Percentiles rank a stretch among this genome's conserved stretches.
Evolutionary conservation across 2,113 vertebrate species (phyloP).

Genomic region (Bettongia penicillata): DNA sequence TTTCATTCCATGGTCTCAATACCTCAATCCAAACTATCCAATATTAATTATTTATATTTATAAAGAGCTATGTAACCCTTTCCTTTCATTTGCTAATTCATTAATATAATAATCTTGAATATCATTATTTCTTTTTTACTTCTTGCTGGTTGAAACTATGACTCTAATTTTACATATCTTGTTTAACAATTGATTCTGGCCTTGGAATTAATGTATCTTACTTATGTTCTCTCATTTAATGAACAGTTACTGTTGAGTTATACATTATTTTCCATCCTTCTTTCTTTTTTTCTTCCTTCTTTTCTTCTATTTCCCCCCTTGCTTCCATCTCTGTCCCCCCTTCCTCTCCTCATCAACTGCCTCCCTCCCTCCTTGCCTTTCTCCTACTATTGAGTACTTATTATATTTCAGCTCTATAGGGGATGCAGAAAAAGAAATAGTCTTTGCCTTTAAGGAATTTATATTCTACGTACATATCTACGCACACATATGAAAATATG

Average conservation of each 20-base stretch:
- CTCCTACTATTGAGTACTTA: neutral
- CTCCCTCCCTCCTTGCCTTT: neutral
- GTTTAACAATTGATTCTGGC: conserved; percentile 47
- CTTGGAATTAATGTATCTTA: conserved; percentile 70
- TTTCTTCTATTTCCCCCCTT: neutral
- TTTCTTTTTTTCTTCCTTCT: neutral
- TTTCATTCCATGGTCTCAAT: conserved; percentile 34
- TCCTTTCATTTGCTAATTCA: conserved; percentile 67
- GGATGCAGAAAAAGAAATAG: neutral
- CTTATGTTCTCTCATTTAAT: conserved; percentile 59
- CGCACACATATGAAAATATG: neutral
- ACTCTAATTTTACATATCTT: conserved; percentile 66
- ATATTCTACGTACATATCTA: neutral
- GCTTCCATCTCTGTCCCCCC: no score
- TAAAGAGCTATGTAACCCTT: conserved; percentile 65
- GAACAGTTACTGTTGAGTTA: conserved; percentile 66
- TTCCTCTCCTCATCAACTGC: neutral
- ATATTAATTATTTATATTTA: conserved; percentile 50
- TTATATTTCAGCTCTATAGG: neutral
- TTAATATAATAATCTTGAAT: conserved; percentile 64
- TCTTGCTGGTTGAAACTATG: conserved; percentile 57
- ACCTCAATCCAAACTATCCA: conserved; percentile 15
- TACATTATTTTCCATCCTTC: neutral
- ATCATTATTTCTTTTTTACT: conserved; percentile 67
- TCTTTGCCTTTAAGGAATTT: neutral